Evolutionary conservation across 2,113 vertebrate genomes (phyloP), one percentile per base, ranked within the genome.

Genomic region (Crotalus horridus): DNA sequence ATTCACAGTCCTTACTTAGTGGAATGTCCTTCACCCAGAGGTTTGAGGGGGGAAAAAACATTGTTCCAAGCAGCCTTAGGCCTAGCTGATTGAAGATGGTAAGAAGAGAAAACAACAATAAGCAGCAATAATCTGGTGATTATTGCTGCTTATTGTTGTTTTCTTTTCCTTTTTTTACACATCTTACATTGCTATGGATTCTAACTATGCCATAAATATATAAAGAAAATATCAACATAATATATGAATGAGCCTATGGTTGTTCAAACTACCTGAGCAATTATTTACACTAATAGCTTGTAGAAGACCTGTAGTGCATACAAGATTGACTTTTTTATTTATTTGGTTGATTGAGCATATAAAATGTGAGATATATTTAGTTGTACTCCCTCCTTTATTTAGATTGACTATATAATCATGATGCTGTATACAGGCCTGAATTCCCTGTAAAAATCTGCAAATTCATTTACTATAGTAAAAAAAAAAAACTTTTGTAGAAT

Each of bases 381-480:
- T 29, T 10, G 29, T 39, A 23, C 26, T 12, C 5, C 59, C 29
- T 29, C 8, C 54, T 58, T 53, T 91, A 39, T 51, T 29, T 56
- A 24, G 10, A 81, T 61, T 90, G 48, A 90, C 61, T 8, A 1
- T 39, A 13, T 0, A 90, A 20, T 5, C 46, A 74, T 74, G 48
- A 39, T 74, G 64, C 1, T 54, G 33, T 24, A 23, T 15, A 15
- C 51, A 81, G 61, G 6, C n/a, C 89, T 92, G 91, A 81, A 95
- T 95, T 96, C 91, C 93, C 93, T 90, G 64, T 86, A 95, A 93
- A 95, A 94, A 87, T 92, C 95, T 89, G 94, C 92, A 95, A 93
- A 94, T 91, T 92, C 88, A 94, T 86, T 86, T 90, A 17, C 69
- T 13, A 20, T 87, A 12, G 81, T 21, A 0, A 69, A 64, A 17